Evolutionary conservation across 2,797 vertebrate species (phyloP), one percentile per base, ranked within the genome.

Genomic region (Peromyscus eremicus): DNA sequence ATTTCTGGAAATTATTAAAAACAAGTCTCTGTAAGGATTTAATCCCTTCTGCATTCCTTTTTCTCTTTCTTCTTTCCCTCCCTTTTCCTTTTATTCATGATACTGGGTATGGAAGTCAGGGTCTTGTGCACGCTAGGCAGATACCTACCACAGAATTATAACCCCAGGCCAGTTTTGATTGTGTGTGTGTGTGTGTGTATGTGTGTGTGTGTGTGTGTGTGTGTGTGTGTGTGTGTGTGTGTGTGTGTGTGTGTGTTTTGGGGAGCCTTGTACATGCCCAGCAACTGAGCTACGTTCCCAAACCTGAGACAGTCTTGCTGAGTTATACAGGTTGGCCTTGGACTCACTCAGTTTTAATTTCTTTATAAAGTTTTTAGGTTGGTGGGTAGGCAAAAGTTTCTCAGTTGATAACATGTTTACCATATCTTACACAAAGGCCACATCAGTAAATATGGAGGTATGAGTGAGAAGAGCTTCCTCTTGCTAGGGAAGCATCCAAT

Each of bases 1-100:
- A 17, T 70, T 86, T 52, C 83, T 70, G 83, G 83, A 83, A 70
- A 70, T n/a, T 52, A 70, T 49, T 75, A 92, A 95, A 95, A 93
- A 57, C 68, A 79, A 70, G 79, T 68, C 6, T 27, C 62, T 88
- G 55, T 73, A 40, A 25, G 68, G 84, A 32, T n/a, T 85, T 14
- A 68, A 85, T 68, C 17, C 62, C 7, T 60, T 52, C 49, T 5
- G 5, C 60, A 84, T 46, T 49, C 29, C 27, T 86, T n/a, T 43
- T 19, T 55, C 37, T 64, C 25, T 79, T n/a, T 27, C 43, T 52
- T 34, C 23, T 68, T 49, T 64, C 16, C 49, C 21, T 34, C 40
- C 3, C 13, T 23, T 49, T 37, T 37, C 17, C 2, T 43, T 64
- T 49, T 85, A 68, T 68, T 49, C 52, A 5, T 1, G 4, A 84